Evolutionary conservation across 1,140 invertebrate species (phyloP).

Genomic region (Venturia canescens): DNA sequence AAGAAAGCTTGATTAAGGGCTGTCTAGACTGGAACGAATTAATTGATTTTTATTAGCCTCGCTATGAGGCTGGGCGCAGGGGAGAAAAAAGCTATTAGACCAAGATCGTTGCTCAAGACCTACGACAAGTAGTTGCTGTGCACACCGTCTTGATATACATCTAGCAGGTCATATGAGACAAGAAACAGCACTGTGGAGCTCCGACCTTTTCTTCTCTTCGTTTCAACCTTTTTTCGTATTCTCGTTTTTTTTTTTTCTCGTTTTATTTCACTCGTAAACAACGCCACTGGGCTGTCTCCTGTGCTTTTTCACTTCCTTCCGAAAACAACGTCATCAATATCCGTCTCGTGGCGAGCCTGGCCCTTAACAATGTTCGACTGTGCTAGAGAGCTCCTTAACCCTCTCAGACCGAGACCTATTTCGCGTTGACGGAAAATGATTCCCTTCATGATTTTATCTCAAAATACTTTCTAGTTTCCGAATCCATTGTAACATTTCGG

Average conservation of each 20-base stretch:
- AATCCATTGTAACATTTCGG: too few species aligned
- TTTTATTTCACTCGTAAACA: neutral
- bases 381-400: neutral
- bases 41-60: conserved; percentile 26
- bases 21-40: conserved; percentile 19
- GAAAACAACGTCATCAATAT: conserved; percentile 26
- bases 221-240: neutral
- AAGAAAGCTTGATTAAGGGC: neutral
- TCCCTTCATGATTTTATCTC: too few species aligned
- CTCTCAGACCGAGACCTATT: too few species aligned
- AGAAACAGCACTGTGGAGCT: neutral
- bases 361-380: neutral
- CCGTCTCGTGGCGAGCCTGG: conserved; percentile 2
- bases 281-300: neutral
- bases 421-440: too few species aligned
- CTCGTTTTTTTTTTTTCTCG: neutral
- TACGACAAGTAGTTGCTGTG: conserved; percentile 20
- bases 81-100: conserved; percentile 14
- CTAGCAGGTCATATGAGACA: neutral
- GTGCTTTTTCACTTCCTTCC: conserved; percentile 6
- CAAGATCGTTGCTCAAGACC: conserved; percentile 5
- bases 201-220: conserved; percentile 25
- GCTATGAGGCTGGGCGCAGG: neutral
- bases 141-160: neutral
- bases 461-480: too few species aligned